These are phyloP conservation scores for Pteronura brasiliensis DNA, from an alignment of 2,113 vertebrate species.

Conservation along the genomic window DNA sequence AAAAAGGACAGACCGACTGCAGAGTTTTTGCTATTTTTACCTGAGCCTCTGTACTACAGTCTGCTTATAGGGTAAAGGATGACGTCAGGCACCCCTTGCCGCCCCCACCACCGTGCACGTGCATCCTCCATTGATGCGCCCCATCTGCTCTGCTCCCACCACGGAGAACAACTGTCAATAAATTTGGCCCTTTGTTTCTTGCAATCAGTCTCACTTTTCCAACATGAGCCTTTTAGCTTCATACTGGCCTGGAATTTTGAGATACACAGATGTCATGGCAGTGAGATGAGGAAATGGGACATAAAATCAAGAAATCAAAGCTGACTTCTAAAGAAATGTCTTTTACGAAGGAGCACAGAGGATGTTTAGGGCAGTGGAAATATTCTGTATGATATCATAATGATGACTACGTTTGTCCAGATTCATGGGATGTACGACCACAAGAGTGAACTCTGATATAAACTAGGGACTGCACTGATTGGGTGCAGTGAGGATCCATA, in stretches of 20 bases:
- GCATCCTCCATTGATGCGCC: background rate
- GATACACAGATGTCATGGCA: constrained; percentile 65
- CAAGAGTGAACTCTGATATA: background rate
- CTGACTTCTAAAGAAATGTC: constrained; percentile 33
- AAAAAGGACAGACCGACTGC: background rate
- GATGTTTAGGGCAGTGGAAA: background rate
- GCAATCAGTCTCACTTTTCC: constrained; percentile 60
- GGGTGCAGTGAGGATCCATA: background rate
- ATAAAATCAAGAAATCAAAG: constrained; percentile 48
- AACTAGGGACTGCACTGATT: background rate
- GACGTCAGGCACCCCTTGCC: background rate
- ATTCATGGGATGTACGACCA: background rate
- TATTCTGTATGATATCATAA: background rate
- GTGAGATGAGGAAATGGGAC: constrained; percentile 10
- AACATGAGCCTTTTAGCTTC: constrained; percentile 48
- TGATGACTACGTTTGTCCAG: background rate
- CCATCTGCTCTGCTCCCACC: constrained; percentile 19
- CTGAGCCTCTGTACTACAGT: background rate
- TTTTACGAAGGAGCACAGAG: background rate
- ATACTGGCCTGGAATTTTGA: constrained; percentile 47
- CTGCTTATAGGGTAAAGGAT: background rate
- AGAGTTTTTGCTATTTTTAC: background rate
- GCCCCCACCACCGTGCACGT: rapidly evolving
- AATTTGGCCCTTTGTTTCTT: constrained; percentile 40
- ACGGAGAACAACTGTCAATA: background rate